A percentile compares a stretch with the other conserved stretches of the same genome.
phyloP scores from a whole-genome alignment of 2,888 invertebrate species.

The Hedya salicella region DNA sequence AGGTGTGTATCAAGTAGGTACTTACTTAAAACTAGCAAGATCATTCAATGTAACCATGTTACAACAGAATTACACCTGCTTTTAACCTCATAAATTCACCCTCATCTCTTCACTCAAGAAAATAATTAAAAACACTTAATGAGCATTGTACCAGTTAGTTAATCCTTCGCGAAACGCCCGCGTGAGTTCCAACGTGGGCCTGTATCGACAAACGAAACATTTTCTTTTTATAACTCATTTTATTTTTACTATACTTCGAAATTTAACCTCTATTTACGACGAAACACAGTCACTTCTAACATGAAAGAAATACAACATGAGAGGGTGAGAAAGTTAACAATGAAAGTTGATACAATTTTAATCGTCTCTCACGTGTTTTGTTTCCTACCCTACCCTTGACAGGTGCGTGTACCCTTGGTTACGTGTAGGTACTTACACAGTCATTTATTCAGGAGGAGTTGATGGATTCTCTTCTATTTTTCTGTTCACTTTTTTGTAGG shows the following conservation, averaged over 20 bases:
- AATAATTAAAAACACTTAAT: constrained; percentile 11
- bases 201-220: constrained; percentile 11
- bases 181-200: constrained; percentile 24
- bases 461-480: constrained; percentile 10
- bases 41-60: too few species aligned
- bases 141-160: constrained; percentile 19
- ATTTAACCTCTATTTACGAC: not conserved
- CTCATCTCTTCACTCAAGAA: constrained; percentile 4
- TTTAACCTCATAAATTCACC: not conserved
- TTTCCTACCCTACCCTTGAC: constrained; percentile 13
- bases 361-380: constrained; percentile 25
- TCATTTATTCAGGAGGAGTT: constrained; percentile 11
- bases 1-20: too few species aligned
- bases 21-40: too few species aligned
- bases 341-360: constrained; percentile 18
- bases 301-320: too few species aligned
- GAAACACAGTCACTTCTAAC: too few species aligned
- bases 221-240: not conserved
- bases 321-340: too few species aligned
- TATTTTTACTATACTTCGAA: not conserved
- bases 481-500: constrained; percentile 4
- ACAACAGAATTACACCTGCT: not conserved
- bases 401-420: constrained; percentile 20
- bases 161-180: not conserved
- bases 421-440: constrained; percentile 4